phyloP scores from a whole-genome alignment of 92 coral and sea anemone species.

The Ricordea florida region DNA sequence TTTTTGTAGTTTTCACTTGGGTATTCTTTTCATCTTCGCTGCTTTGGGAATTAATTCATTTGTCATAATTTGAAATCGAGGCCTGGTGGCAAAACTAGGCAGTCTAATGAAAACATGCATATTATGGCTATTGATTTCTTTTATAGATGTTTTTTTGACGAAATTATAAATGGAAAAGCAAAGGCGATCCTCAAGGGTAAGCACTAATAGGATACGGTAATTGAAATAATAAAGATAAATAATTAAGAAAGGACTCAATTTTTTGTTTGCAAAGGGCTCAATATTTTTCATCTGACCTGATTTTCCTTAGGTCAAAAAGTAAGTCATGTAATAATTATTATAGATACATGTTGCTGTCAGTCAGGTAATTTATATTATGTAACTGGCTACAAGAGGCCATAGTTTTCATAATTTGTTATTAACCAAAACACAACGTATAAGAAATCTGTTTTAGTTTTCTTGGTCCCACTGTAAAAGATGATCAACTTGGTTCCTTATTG shows the following conservation, averaged over 20 bases:
- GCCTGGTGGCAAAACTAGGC: too few species aligned
- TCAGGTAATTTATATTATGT: too few species aligned
- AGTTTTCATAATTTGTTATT: neutral
- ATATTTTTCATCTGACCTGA: conserved; percentile 4
- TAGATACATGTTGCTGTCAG: too few species aligned
- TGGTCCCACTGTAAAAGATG: neutral
- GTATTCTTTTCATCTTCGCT: too few species aligned
- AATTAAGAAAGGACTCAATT: neutral
- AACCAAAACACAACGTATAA: neutral
- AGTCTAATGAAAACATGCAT: too few species aligned
- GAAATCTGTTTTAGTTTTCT: neutral
- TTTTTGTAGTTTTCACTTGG: too few species aligned
- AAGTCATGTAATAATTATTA: neutral
- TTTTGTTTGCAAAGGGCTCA: neutral
- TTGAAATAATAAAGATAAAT: neutral
- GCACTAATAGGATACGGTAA: conserved; percentile 2
- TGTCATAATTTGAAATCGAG: too few species aligned
- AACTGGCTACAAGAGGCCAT: neutral
- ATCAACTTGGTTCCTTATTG: neutral
- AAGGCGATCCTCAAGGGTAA: conserved; percentile 15
- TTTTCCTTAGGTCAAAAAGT: conserved; percentile 2
- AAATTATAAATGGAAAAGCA: neutral
- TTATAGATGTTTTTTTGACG: neutral
- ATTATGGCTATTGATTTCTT: too few species aligned
- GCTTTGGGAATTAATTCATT: conserved; percentile 4